Base-by-base conservation (phyloP, 2,888 invertebrate species). In the Cataglyphis livida region DNA sequence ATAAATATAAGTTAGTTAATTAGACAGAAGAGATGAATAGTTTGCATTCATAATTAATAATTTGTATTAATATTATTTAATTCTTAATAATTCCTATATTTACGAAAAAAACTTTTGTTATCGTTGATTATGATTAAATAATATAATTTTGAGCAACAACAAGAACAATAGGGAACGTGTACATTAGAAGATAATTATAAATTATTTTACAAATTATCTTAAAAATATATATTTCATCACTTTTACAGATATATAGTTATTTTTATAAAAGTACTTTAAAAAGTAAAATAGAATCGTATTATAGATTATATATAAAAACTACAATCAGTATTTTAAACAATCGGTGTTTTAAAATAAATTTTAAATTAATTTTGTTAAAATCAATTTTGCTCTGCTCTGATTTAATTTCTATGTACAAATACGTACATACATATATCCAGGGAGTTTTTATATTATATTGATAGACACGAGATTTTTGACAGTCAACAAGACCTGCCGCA, bases 401-500 rank as follows among this genome's bases (percentile, higher is more conserved):
- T 21, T 65, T 64, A 41, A 25, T 25, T 65, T 41, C 15, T 61
- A 15, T 15, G 3, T 18, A n/a, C 5, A 25, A 4, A 65, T 12
- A 65, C 41, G 15, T n/a, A 6, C 51, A 51, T 51, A 41, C 12
- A n/a, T 51, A 51, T 51, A 51, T 51, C 51, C 7, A 51, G n/a
- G n/a, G n/a, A 48, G 18, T 70, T 59, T 61, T 65, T 65, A 41
- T 35, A 32, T 57, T 57, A 21, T 64, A 28, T n/a, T 51, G 70
- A 75, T 84, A 68, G 6, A 62, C 64, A 12, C 18, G 51, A 75
- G 48, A 82, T 84, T 82, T 82, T 84, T 82, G 68, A 75, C 83
- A 81, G 76, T 88, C 85, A 85, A 84, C 84, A 70, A 70, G 84
- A 85, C 73, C 81, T 68, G 74, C 15, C 68, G 57, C 64, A 76